Evolutionary conservation across 1,140 invertebrate species (phyloP), one percentile per base, ranked within the genome.

Genomic region (Orchestia grillus): DNA sequence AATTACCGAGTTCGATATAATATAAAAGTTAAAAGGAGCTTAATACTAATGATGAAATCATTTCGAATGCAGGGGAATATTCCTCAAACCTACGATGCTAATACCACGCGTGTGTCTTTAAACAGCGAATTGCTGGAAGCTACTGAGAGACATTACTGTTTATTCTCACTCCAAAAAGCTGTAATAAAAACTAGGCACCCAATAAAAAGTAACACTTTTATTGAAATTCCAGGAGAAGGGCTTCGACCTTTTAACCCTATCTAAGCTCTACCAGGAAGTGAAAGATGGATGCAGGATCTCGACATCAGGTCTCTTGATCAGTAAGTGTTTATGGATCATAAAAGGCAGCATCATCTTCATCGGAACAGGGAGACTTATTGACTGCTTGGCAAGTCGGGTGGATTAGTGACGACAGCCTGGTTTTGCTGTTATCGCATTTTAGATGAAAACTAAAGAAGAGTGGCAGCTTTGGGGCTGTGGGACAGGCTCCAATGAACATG

Each of bases 401-500:
- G 44, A 94, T 94, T 94, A 94, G 92, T 44, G 8, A 44, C 16
- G 44, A 44, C 43, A 94, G 92, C 44, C 40, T 47, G 44, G 28
- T 28, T 77, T 94, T 94, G 44, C 92, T 94, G 44, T 47, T 8
- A 44, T n/a, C 8, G 36, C 92, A 40, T 44, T 94, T 6, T 11
- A n/a, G 8, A 94, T 94, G 92, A 94, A 47, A 94, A 94, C 92
- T 94, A 19, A 47, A 94, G 92, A 44, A 94, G 11, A 44, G 88
- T 28, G 6, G 44, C 11, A 44, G 44, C 44, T 94, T 40, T 15
- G 92, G 47, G 92, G 47, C 16, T 11, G 16, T 44, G 47, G 92
- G 47, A 11, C 45, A 44, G 92, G 0, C 92, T n/a, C 11, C 41
- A 47, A 44, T 94, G 44, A 94, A 94, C 92, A 94, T 0, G 44